These are phyloP conservation scores for Thamnophis elegans DNA, from an alignment of 2,797 vertebrate genomes.

Conservation along the genomic window DNA sequence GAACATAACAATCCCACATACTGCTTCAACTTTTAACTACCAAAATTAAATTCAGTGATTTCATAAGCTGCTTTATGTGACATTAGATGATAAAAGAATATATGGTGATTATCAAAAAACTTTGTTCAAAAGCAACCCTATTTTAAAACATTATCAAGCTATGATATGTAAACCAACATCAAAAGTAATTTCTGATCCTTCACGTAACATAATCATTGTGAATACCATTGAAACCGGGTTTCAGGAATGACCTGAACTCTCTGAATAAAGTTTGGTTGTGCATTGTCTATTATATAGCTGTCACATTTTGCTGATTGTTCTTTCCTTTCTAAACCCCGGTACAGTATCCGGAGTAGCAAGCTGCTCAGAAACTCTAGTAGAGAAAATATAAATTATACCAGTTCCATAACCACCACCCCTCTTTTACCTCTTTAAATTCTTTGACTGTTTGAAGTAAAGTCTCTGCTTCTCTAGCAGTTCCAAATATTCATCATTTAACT, in stretches of 20 bases:
- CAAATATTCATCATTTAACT: constrained; percentile 94
- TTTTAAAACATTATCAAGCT: not conserved
- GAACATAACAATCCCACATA: not conserved
- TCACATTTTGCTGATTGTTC: not conserved
- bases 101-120: not conserved
- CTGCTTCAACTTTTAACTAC: not conserved
- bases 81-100: not conserved
- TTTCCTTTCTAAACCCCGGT: not conserved
- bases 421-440: constrained; percentile 95
- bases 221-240: not conserved
- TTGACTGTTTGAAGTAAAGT: constrained; percentile 98
- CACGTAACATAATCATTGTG: not conserved
- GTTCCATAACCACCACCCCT: not conserved
- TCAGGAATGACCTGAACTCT: not conserved
- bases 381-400: not conserved
- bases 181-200: not conserved
- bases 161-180: not conserved
- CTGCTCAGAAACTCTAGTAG: not conserved
- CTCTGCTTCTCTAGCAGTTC: constrained; percentile 95
- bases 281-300: not conserved
- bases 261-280: not conserved
- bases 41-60: not conserved
- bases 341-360: not conserved
- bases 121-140: not conserved
- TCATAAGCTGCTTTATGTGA: not conserved